Conservation (phyloP, 2,113 vertebrate species). For the Peromyscus californicus region DNA sequence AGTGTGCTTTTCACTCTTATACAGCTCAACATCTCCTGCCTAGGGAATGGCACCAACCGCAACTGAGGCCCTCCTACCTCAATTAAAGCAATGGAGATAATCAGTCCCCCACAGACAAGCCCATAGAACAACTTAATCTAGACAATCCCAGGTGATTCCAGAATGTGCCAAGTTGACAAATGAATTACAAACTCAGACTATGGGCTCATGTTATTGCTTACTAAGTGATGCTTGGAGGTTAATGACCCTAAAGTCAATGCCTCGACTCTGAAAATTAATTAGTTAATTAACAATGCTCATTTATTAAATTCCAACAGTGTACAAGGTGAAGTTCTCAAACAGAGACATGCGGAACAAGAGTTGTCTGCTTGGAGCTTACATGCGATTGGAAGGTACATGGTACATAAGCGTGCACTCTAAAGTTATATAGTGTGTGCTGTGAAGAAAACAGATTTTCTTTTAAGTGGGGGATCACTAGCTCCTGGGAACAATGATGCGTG, state of each 20-base stretch:
- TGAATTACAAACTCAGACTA: not conserved
- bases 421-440: not conserved
- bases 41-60: not conserved
- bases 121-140: not conserved
- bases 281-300: not conserved
- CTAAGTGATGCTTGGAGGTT: not conserved
- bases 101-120: not conserved
- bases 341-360: not conserved
- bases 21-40: not conserved
- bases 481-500: no score
- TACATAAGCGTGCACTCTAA: not conserved
- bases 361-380: not conserved
- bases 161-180: not conserved
- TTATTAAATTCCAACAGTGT: not conserved
- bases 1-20: not conserved
- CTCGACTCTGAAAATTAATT: not conserved
- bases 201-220: not conserved
- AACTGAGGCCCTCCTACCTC: not conserved
- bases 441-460: not conserved
- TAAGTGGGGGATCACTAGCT: not conserved
- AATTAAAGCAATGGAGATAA: not conserved
- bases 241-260: not conserved
- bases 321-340: not conserved
- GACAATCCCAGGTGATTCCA: not conserved
- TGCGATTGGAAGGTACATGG: not conserved